Conservation (phyloP, 2,797 vertebrate genomes). For the Vipera latastei region DNA sequence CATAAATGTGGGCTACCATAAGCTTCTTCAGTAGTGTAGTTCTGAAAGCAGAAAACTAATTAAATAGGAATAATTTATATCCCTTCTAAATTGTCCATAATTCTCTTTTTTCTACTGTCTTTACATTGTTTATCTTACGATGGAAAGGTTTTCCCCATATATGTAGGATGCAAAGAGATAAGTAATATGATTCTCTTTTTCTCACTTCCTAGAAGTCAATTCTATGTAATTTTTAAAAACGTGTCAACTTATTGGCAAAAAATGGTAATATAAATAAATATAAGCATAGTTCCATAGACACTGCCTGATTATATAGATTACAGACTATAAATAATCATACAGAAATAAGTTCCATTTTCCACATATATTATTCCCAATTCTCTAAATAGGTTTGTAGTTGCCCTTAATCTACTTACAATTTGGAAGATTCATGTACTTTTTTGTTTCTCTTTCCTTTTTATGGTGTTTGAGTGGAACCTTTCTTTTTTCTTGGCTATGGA, state of each 20-base stretch:
- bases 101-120: not conserved
- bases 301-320: not conserved
- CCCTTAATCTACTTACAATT: not conserved
- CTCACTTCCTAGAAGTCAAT: not conserved
- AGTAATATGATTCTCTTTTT: not conserved
- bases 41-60: not conserved
- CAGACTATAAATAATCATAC: not conserved
- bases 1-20: not conserved
- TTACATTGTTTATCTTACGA: not conserved
- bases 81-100: not conserved
- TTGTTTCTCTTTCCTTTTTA: not conserved
- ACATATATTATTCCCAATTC: not conserved
- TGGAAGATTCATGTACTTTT: not conserved
- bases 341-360: conserved; percentile 4
- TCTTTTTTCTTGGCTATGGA: not conserved
- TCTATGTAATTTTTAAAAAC: not conserved
- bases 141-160: not conserved
- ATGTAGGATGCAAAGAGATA: not conserved
- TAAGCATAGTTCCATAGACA: not conserved
- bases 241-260: not conserved
- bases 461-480: not conserved
- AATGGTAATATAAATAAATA: not conserved
- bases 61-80: not conserved
- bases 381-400: not conserved
- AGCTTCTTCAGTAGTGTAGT: not conserved